Conservation (phyloP, 2,888 invertebrate genomes). For the Scelioninae gen. 2 region DNA sequence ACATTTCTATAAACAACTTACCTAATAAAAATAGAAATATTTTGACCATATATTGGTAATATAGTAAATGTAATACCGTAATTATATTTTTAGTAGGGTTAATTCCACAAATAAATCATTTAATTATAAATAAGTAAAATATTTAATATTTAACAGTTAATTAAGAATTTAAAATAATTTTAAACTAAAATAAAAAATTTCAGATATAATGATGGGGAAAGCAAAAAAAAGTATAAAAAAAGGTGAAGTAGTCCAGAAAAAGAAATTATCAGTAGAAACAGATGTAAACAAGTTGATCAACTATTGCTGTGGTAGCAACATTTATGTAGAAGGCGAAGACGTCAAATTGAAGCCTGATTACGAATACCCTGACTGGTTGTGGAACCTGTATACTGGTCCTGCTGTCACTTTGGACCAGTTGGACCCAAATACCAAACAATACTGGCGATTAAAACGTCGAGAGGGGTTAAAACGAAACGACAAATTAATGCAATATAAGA, state of each 20-base stretch:
- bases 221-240: slow-evolving; percentile 71
- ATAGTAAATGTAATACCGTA: too few relatives aligned
- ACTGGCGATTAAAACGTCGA: slow-evolving; percentile 86
- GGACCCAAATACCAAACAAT: slow-evolving; percentile 86
- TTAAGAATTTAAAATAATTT: too few relatives aligned
- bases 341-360: slow-evolving; percentile 84
- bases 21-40: too few relatives aligned
- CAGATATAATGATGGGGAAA: neutral
- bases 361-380: slow-evolving; percentile 95
- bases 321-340: slow-evolving; percentile 87
- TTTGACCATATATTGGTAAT: too few relatives aligned
- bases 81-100: too few relatives aligned
- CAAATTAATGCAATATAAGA: slow-evolving; percentile 67
- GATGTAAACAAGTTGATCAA: slow-evolving; percentile 86
- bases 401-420: slow-evolving; percentile 83
- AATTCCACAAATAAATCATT: too few relatives aligned
- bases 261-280: slow-evolving; percentile 87
- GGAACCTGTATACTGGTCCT: slow-evolving; percentile 83
- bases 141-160: too few relatives aligned
- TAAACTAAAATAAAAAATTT: neutral
- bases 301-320: slow-evolving; percentile 91
- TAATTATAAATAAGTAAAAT: too few relatives aligned
- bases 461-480: slow-evolving; percentile 81
- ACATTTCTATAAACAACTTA: too few relatives aligned
- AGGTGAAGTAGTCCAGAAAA: slow-evolving; percentile 81